These are phyloP conservation scores for Clarias pachynema DNA, from an alignment of 2,797 vertebrate genomes.

Conservation along the genomic window DNA sequence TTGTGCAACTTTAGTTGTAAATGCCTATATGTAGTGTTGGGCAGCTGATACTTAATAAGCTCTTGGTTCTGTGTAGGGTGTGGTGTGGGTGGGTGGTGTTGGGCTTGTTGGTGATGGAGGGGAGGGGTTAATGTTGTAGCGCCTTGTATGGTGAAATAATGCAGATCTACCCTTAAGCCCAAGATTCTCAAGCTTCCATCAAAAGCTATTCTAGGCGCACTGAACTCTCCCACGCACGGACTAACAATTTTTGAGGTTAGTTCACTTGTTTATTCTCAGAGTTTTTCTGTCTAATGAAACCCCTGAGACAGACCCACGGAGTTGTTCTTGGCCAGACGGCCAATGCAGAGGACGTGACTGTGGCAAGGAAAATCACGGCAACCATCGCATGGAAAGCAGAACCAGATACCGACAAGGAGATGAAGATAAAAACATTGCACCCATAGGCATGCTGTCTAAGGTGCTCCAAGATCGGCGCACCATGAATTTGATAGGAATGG, in stretches of 20 bases:
- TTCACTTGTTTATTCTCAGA: conserved; percentile 81
- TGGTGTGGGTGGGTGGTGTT: conserved; percentile 49
- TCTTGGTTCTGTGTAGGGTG: conserved; percentile 5
- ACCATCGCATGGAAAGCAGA: conserved; percentile 21
- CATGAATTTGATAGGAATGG: conserved; percentile 13
- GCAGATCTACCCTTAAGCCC: conserved; percentile 57
- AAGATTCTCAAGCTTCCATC: conserved; percentile 67
- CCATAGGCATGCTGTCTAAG: conserved; percentile 27
- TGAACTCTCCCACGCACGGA: conserved; percentile 79
- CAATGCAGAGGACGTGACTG: conserved; percentile 7
- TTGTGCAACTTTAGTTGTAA: not conserved
- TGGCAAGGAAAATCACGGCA: not conserved
- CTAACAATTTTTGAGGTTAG: conserved; percentile 72
- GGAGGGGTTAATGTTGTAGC: conserved; percentile 52
- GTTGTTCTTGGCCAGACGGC: conserved; percentile 73
- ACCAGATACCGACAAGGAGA: not conserved
- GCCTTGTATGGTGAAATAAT: conserved; percentile 79
- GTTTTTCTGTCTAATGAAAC: conserved; percentile 74
- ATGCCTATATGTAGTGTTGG: conserved; percentile 2
- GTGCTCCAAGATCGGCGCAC: conserved; percentile 5
- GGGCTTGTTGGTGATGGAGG: conserved; percentile 23
- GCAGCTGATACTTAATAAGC: not conserved
- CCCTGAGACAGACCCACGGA: conserved; percentile 66
- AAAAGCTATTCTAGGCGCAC: conserved; percentile 75
- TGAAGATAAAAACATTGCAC: conserved; percentile 7